A percentile compares a stretch with the other conserved stretches of the same genome.
phyloP scores from a whole-genome alignment of 2,797 vertebrate genomes.

The Sebastes iracundus region DNA sequence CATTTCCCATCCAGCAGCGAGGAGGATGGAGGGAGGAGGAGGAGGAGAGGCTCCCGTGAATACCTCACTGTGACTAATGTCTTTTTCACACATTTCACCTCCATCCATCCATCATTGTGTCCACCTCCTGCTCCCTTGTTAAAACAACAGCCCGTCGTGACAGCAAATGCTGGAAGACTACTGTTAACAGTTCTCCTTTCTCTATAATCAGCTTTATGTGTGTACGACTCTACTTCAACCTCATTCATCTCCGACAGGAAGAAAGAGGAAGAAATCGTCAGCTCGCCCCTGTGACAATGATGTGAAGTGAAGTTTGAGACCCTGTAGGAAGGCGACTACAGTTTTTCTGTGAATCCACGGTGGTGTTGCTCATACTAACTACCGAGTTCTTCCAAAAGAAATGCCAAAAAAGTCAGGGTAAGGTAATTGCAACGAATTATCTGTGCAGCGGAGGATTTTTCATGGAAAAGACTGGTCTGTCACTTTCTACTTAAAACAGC shows the following conservation, averaged over 20 bases:
- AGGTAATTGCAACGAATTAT: neutral
- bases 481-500: neutral
- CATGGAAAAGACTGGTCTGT: neutral
- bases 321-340: neutral
- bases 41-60: constrained; percentile 50
- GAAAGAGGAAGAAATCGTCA: neutral
- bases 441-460: neutral
- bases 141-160: constrained; percentile 38
- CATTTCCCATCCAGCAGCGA: constrained; percentile 20
- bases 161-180: constrained; percentile 9
- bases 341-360: neutral
- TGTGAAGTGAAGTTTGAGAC: neutral
- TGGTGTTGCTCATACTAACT: neutral
- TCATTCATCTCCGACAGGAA: neutral
- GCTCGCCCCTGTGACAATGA: neutral
- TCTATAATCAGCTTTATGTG: neutral
- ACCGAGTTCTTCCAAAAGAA: neutral
- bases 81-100: constrained; percentile 81
- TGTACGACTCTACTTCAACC: neutral
- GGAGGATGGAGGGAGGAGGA: constrained; percentile 3
- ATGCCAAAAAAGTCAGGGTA: neutral
- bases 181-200: constrained; percentile 9
- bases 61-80: constrained; percentile 79
- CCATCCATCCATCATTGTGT: constrained; percentile 74
- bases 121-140: constrained; percentile 59